phyloP scores from a whole-genome alignment of 2,797 vertebrate species.

The Dicrostonyx torquatus region DNA sequence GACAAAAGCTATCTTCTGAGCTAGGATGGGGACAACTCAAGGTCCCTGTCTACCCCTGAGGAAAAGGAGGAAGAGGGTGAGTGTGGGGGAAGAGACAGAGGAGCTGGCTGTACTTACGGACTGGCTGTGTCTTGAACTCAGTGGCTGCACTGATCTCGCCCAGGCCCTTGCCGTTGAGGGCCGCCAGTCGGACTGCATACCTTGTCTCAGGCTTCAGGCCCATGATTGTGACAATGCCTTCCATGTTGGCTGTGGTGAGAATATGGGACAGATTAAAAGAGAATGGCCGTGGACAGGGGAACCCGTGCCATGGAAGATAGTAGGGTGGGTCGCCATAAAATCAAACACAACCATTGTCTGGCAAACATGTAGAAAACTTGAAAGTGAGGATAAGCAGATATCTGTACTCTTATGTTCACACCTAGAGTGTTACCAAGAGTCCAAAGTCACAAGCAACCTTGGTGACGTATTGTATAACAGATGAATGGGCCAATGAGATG shows the following conservation, averaged over 20 bases:
- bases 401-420: neutral
- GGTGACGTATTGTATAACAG: accelerated
- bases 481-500: neutral
- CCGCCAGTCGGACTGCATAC: slow-evolving; percentile 94
- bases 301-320: neutral
- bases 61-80: slow-evolving; percentile 1
- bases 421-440: neutral
- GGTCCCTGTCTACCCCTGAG: slow-evolving; percentile 20
- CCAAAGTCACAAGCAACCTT: neutral
- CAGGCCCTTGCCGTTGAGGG: slow-evolving; percentile 96
- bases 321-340: neutral
- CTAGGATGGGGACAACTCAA: neutral
- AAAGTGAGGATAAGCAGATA: neutral
- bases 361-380: neutral
- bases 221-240: slow-evolving; percentile 90
- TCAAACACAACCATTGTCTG: neutral
- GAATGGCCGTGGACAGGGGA: neutral
- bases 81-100: neutral
- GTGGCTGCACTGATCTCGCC: slow-evolving; percentile 91
- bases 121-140: slow-evolving; percentile 95
- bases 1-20: slow-evolving; percentile 61
- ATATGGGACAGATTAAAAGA: neutral
- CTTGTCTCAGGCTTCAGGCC: slow-evolving; percentile 93
- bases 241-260: slow-evolving; percentile 85
- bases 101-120: slow-evolving; percentile 92